phyloP scores from a whole-genome alignment of 2,797 vertebrate species.

The Lepus townsendii region DNA sequence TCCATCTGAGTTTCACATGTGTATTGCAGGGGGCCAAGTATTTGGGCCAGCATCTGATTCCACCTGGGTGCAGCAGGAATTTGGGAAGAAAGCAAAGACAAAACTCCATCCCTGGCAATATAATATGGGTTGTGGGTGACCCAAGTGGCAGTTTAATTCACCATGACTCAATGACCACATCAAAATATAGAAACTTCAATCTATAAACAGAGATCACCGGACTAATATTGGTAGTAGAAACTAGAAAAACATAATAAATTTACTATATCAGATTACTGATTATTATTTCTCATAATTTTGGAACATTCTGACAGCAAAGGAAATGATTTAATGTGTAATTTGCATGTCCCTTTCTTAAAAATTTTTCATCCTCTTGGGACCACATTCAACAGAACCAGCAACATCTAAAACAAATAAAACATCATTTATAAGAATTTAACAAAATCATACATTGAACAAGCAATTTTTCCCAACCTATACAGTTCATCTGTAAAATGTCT shows the following conservation, averaged over 20 bases:
- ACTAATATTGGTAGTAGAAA: background rate
- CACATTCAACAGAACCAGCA: background rate
- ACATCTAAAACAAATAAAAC: constrained; percentile 36
- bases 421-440: background rate
- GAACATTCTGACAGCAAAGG: constrained; percentile 48
- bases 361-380: background rate
- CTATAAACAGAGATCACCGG: background rate
- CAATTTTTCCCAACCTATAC: background rate
- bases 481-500: background rate
- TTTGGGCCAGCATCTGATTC: no score
- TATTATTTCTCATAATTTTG: background rate
- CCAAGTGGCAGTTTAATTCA: no score
- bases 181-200: background rate
- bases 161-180: no score
- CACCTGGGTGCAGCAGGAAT: no score
- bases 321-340: constrained; percentile 48
- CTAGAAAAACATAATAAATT: background rate
- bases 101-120: no score
- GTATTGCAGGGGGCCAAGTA: no score
- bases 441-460: background rate
- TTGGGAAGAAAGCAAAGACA: no score
- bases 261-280: background rate
- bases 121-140: no score
- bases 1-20: no score
- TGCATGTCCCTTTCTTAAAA: constrained; percentile 5